Conservation (phyloP, 1,140 invertebrate species). For the Tetramorium simillimum region DNA sequence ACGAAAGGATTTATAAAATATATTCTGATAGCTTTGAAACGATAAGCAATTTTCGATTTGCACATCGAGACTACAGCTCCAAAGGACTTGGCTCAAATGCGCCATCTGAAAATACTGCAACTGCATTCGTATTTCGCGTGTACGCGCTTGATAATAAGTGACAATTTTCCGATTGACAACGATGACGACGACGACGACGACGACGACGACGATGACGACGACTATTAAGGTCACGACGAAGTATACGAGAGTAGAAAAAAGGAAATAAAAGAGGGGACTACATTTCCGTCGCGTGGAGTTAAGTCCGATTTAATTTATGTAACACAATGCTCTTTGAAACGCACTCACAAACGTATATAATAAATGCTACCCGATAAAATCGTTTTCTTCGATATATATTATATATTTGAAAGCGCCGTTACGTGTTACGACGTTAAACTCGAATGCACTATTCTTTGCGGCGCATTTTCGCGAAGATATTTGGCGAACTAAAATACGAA, state of each 20-base stretch:
- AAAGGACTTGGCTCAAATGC: constrained; percentile 3
- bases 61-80: neutral
- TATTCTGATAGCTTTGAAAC: neutral
- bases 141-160: constrained; percentile 37
- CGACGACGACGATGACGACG: neutral
- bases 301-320: constrained; percentile 33
- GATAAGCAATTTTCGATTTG: constrained; percentile 25
- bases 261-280: neutral
- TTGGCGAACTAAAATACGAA: constrained; percentile 57
- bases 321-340: neutral
- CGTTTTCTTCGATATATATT: constrained; percentile 17
- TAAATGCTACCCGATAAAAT: neutral
- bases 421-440: constrained; percentile 30
- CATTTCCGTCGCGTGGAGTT: neutral
- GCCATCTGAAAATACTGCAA: constrained; percentile 67
- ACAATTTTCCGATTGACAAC: constrained; percentile 55
- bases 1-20: neutral
- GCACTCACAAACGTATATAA: neutral
- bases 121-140: constrained; percentile 43
- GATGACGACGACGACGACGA: constrained; percentile 16
- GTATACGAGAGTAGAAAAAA: neutral
- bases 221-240: constrained; percentile 39
- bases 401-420: constrained; percentile 3
- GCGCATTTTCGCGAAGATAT: constrained; percentile 34
- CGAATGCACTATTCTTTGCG: neutral